Base-by-base conservation (phyloP, 2,888 invertebrate species). In the Heliconius charithonia region DNA sequence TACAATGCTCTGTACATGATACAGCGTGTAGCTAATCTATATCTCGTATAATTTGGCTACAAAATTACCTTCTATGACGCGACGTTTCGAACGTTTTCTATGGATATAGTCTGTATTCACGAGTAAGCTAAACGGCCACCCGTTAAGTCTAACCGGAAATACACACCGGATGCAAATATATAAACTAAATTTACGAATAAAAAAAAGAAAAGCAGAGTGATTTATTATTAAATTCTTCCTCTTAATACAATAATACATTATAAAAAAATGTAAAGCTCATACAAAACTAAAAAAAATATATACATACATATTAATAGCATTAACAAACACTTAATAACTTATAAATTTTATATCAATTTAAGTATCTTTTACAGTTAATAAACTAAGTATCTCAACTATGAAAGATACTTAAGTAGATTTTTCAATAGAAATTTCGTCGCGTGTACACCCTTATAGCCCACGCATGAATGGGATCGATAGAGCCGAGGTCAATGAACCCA, bases 401-500 rank as follows among this genome's bases (percentile, higher is more conserved):
- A 71, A 71, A 56, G 56, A n/a, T 32, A 56, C n/a, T n/a, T 29
- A 56, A 71, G 56, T 51, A 71, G 56, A 41, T 71, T 71, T 67
- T 71, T 71, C 71, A 32, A 51, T 71, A 71, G 29, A 56, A 71
- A 71, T 71, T 56, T 56, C 56, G 71, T 63, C 62, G 25, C 63
- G 67, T 32, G 32, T 66, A 56, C 67, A 37, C 56, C 72, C 70
- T 71, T 79, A 80, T 75, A 71, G 81, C 79, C 81, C 85, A 87
- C 86, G 87, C 87, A 86, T 89, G 90, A 89, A 88, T 89, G 89
- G 84, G 90, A 91, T 92, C 92, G 90, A 91, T 92, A 89, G 85
- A 82, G 84, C 85, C 82, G 77, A 81, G 83, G 87, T 87, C 88
- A 83, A 81, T 83, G 87, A 86, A 85, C 88, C 81, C 83, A 81